Percentiles rank a stretch among this genome's conserved stretches.
These are phyloP conservation scores for Anodontia alba DNA, from an alignment of 2,888 invertebrate genomes.

Conservation along the genomic window DNA sequence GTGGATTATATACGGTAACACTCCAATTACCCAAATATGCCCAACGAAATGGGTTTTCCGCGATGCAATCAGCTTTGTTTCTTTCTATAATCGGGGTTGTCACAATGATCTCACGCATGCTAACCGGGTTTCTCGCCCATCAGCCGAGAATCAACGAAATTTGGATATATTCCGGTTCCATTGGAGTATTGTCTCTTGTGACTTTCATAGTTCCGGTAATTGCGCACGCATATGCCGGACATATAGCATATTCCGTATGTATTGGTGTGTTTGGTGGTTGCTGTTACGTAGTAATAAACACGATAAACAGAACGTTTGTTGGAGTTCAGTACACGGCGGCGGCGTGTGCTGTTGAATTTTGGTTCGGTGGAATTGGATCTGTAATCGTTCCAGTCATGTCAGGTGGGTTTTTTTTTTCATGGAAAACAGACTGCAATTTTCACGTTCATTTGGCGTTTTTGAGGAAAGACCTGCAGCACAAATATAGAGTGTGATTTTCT, in stretches of 20 bases:
- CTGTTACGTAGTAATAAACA: constrained; percentile 17
- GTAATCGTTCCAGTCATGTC: background rate
- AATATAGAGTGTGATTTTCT: too few species aligned
- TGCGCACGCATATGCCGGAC: constrained; percentile 16
- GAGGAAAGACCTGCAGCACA: too few species aligned
- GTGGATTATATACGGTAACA: constrained; percentile 41
- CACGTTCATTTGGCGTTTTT: too few species aligned
- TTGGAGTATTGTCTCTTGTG: constrained; percentile 32
- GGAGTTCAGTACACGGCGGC: background rate
- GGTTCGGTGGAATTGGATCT: constrained; percentile 11
- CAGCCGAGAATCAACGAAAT: constrained; percentile 31
- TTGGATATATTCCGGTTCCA: constrained; percentile 41
- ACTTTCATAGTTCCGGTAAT: constrained; percentile 36
- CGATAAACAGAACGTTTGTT: constrained; percentile 5
- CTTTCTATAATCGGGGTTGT: constrained; percentile 42
- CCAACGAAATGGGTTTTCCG: constrained; percentile 37
- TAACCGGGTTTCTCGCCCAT: constrained; percentile 38
- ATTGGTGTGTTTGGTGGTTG: constrained; percentile 14
- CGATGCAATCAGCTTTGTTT: constrained; percentile 34
- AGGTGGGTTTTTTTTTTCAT: constrained; percentile 4
- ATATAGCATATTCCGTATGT: constrained; percentile 1
- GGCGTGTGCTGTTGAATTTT: constrained; percentile 16
- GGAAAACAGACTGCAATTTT: too few species aligned
- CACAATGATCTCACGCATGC: constrained; percentile 36
- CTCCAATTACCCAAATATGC: constrained; percentile 45